Evolutionary conservation across 2,113 vertebrate genomes (phyloP).

Genomic region (Aptenodytes patagonicus): DNA sequence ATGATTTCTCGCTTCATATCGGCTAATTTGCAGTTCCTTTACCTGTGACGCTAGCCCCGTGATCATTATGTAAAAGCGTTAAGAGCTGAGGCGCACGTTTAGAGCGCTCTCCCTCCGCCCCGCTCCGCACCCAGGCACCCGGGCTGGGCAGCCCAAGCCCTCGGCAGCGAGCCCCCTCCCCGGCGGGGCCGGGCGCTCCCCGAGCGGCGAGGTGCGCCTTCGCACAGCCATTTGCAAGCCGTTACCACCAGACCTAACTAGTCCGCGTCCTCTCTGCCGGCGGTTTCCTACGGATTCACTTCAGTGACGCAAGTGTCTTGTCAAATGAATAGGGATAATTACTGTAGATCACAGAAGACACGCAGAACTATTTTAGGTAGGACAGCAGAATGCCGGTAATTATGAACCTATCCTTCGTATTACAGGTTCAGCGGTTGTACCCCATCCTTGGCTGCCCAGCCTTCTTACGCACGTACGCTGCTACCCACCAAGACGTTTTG

Average conservation of each 20-base stretch:
- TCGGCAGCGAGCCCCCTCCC: neutral
- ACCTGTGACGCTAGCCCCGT: neutral
- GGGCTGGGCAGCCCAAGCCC: neutral
- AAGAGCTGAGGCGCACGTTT: fast-evolving
- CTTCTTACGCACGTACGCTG: neutral
- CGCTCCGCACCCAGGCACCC: neutral
- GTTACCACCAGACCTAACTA: fast-evolving
- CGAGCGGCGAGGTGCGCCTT: neutral
- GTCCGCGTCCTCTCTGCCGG: neutral
- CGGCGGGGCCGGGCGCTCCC: neutral
- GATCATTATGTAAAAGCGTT: neutral
- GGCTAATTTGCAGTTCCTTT: neutral
- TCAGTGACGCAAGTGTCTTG: neutral
- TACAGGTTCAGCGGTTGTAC: neutral
- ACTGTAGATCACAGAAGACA: neutral
- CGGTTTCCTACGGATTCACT: neutral
- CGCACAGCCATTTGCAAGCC: neutral
- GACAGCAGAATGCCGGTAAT: neutral
- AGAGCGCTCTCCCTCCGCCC: neutral
- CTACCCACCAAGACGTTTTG: neutral
- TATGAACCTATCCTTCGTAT: neutral
- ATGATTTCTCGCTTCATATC: neutral
- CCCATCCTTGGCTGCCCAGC: neutral
- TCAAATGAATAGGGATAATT: neutral
- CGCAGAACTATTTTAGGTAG: neutral